Percentiles rank a stretch among this genome's conserved stretches.
Conservation (phyloP, 2,888 invertebrate genomes). For the Slavum lentiscoides region DNA sequence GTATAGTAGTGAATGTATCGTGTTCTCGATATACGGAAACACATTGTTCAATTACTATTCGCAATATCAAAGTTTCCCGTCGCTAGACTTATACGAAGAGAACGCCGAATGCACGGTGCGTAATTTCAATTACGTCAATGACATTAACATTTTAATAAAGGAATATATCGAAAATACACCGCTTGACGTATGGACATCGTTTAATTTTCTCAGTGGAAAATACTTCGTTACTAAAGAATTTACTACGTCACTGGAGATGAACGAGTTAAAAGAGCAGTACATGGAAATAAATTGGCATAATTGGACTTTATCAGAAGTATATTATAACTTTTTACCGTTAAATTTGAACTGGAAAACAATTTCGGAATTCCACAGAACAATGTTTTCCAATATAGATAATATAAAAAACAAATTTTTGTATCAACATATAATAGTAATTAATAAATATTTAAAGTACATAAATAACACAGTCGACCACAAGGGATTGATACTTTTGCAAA, state of each 20-base stretch:
- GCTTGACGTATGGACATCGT: background rate
- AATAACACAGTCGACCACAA: background rate
- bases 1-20: background rate
- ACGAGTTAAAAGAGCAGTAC: background rate
- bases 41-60: background rate
- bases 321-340: background rate
- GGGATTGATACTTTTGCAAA: background rate
- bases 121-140: background rate
- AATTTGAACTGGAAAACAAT: background rate
- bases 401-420: background rate
- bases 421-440: background rate
- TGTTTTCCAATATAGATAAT: background rate
- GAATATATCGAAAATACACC: background rate
- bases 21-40: background rate
- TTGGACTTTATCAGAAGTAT: background rate
- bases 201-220: background rate
- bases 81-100: background rate
- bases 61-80: background rate
- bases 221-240: background rate
- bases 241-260: background rate
- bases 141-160: background rate
- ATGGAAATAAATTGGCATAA: background rate
- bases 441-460: background rate
- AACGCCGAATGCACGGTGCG: too few relatives aligned
- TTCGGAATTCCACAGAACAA: background rate